Base-by-base conservation (phyloP, 2,113 vertebrate genomes). In the Ramphastos sulfuratus region DNA sequence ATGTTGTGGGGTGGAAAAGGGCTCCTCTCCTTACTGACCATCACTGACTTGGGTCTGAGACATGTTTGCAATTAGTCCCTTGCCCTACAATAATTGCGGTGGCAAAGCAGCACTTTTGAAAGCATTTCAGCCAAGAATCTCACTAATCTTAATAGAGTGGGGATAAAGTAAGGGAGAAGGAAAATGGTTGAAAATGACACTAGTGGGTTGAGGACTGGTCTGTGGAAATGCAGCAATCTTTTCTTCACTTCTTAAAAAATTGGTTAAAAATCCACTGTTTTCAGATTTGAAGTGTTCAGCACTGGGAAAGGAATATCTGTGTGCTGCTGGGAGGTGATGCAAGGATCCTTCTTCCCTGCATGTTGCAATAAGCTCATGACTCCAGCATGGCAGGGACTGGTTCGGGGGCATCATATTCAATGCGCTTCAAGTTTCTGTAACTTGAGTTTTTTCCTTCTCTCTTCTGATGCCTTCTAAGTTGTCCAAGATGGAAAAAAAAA, bases 311-410 rank as follows among this genome's bases (percentile, higher is more conserved):
- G 50, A 82, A 60, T 48, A 37, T 15, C 9, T 13, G 5, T n/a
- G 73, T 74, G 37, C 6, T 82, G 48, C 55, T 85, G 87, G 58
- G 71, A 75, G 79, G 25, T 8, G 33, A 77, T 27, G 28, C 16
- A 33, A 78, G 11, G 10, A 12, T 21, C 80, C n/a, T 71, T 44
- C 30, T 37, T 70, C 19, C 37, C 3, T 54, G 0, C 11, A 24
- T 46, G 75, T 10, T 81, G 66, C 60, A 60, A 42, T 6, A 14
- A 39, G 6, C 25, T 89, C 35, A 10, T 60, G 58, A 30, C 16
- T 64, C 37, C 1, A 4, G 46, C 8, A 1, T 0, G 10, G 33
- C 50, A 24, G 66, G 3, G 31, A 19, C 17, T 1, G 3, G 31
- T 50, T 64, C 20, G 15, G n/a, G 13, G 19, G 1, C 39, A n/a